These are phyloP conservation scores for Harpagifer antarcticus DNA, from an alignment of 2,797 vertebrate genomes.

Conservation along the genomic window DNA sequence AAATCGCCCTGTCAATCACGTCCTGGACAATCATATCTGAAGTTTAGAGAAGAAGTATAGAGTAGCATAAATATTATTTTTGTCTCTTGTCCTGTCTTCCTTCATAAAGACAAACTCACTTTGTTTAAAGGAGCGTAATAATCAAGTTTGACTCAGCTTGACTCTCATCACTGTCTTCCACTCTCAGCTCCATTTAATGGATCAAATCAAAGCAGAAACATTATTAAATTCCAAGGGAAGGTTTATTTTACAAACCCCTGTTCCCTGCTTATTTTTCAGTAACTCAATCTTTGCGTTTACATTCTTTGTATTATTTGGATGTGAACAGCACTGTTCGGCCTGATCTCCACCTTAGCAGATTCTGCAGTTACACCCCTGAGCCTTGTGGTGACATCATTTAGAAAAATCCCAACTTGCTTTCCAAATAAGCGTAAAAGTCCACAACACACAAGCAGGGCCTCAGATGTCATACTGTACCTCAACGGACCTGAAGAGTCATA, in stretches of 20 bases:
- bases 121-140: constrained; percentile 3
- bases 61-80: not conserved
- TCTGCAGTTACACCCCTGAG: constrained; percentile 39
- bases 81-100: not conserved
- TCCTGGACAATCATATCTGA: not conserved
- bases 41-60: not conserved
- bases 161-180: constrained; percentile 13
- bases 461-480: not conserved
- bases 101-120: constrained; percentile 28
- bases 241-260: constrained; percentile 59
- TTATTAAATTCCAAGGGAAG: constrained; percentile 44
- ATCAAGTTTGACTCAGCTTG: constrained; percentile 39
- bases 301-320: constrained; percentile 56
- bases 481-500: not conserved
- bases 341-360: constrained; percentile 35
- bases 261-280: constrained; percentile 65
- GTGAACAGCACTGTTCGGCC: constrained; percentile 29
- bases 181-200: constrained; percentile 37
- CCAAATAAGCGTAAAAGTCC: constrained; percentile 11
- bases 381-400: constrained; percentile 51
- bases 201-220: constrained; percentile 55
- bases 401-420: constrained; percentile 34
- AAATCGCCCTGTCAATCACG: too few species aligned
- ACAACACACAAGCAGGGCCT: not conserved
- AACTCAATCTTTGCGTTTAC: constrained; percentile 64